Evolutionary conservation across 1,140 invertebrate genomes (phyloP), one percentile per base, ranked within the genome.

Genomic region (Diachasmimorpha longicaudata): DNA sequence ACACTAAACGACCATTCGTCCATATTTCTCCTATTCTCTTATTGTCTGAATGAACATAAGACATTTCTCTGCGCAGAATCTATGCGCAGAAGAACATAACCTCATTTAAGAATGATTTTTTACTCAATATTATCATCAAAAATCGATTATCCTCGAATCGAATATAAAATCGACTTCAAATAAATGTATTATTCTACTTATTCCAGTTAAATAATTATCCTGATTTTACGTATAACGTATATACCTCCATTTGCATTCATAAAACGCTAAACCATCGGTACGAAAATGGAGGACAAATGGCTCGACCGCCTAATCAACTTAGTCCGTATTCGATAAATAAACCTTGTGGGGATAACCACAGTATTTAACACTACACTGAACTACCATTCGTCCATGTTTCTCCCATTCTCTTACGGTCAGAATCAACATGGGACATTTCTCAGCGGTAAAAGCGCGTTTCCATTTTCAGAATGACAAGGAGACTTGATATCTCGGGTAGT

Each of bases 271-370:
- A 52, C 14, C 48, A 52, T n/a, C 19, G 48, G 48, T 19, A 52
- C 2, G 21, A 13, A 10, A 72, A 46, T 48, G 14, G 23, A 14
- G 19, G 16, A n/a, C 44, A 13, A 67, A 68, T 71, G 36, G 55
- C 19, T 31, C 74, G 19, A 58, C 75, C 31, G 75, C 63, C 67
- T 75, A 79, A 79, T 74, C 70, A 75, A 75, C 72, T 79, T 75
- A 55, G 74, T 21, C 73, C 37, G 31, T 74, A 25, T 66, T 68
- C 14, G 63, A 74, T 80, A 78, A 80, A 78, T 75, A 80, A 78
- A 80, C 79, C 74, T 16, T 70, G 46, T 69, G 72, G 75, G 70
- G 72, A 31, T 77, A 74, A 76, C 72, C 9, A 70, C 16, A 25
- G 66, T 11, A 72, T 70, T 70, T 75, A 69, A 52, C 39, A 39